Conservation (phyloP, 2,113 vertebrate species). For the Petrocephalus microphthalmus region DNA sequence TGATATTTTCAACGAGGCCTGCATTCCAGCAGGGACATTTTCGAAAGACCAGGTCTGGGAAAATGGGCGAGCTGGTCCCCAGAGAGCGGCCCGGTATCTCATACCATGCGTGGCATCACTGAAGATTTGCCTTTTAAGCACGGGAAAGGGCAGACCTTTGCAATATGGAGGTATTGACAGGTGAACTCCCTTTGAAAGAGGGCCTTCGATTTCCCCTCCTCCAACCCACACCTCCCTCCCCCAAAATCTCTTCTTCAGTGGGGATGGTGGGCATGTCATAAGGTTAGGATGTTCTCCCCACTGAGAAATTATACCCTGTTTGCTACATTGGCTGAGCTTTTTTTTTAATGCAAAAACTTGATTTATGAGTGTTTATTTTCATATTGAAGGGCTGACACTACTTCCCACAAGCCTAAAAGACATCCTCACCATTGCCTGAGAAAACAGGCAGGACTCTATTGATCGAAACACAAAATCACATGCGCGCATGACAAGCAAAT, state of each 20-base stretch:
- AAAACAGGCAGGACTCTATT: background rate
- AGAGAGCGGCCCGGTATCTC: background rate
- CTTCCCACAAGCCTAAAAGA: background rate
- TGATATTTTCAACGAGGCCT: background rate
- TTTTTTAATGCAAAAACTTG: background rate
- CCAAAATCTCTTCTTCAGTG: background rate
- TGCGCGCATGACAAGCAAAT: background rate
- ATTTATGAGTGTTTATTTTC: background rate
- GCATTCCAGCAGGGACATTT: background rate
- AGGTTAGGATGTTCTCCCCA: background rate
- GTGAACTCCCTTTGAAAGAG: background rate
- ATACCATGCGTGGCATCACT: background rate
- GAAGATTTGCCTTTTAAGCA: constrained; percentile 6
- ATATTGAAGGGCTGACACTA: background rate
- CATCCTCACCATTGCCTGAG: background rate
- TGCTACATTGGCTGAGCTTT: background rate
- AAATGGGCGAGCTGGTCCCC: background rate
- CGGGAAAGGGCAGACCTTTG: background rate
- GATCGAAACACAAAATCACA: background rate
- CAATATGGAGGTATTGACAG: background rate
- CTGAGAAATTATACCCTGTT: background rate
- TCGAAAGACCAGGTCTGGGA: background rate
- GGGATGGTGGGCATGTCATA: background rate
- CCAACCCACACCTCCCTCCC: background rate
- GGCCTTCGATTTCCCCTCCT: background rate